Evolutionary conservation across 1,140 invertebrate genomes (phyloP).

Genomic region (Lysiphlebus fabarum): DNA sequence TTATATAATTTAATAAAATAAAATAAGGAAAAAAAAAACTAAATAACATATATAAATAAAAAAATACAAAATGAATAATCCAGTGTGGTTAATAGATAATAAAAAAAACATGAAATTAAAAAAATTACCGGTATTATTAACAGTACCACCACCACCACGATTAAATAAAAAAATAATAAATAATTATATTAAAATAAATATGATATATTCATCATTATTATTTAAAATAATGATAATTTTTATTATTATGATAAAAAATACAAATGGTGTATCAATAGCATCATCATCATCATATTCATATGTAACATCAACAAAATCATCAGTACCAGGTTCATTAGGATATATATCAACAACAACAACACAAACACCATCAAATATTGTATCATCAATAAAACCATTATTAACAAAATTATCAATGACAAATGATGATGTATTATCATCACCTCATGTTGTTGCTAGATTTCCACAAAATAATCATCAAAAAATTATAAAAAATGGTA

Average conservation of each 20-base stretch:
- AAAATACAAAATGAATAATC: too few species aligned
- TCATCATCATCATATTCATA: constrained; percentile 1
- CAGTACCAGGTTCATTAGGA: constrained; percentile 7
- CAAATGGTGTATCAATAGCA: constrained; percentile 1
- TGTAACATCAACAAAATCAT: constrained; percentile 2
- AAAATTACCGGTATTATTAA: constrained; percentile 22
- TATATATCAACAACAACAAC: constrained; percentile 4
- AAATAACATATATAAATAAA: too few species aligned
- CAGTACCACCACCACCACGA: constrained; percentile 34
- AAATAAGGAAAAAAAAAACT: too few species aligned
- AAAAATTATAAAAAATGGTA: constrained; percentile 28
- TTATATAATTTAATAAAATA: too few species aligned
- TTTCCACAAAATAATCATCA: constrained; percentile 35
- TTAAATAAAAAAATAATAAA: neutral
- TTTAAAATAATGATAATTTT: neutral
- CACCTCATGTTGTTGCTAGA: constrained; percentile 39
- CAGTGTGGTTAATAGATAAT: too few species aligned
- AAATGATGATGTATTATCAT: constrained; percentile 22
- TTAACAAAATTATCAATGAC: constrained; percentile 28
- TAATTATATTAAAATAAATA: neutral
- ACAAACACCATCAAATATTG: neutral
- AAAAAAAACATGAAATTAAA: too few species aligned
- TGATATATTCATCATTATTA: neutral
- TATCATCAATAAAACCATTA: constrained; percentile 21
- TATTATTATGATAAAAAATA: neutral